Evolutionary conservation across 2,888 invertebrate genomes (phyloP), one percentile per base, ranked within the genome.

Genomic region (Isotomurus palustris): DNA sequence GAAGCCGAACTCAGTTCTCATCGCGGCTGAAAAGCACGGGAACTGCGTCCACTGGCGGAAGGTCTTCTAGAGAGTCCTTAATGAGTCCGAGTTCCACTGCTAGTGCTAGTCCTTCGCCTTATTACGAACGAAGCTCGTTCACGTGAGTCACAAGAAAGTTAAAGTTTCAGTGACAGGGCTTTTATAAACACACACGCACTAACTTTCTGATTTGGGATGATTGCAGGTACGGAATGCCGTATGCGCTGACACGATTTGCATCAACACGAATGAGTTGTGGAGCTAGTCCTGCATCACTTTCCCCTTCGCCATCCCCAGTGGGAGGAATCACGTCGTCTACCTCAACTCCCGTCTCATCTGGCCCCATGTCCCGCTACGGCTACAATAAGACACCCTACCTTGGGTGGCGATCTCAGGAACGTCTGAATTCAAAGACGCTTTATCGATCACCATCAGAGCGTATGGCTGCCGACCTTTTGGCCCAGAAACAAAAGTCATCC

Each of bases 321-420:
- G 67, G 66, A 19, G 69, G 69, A 35, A 58, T 66, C 21, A 64
- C 62, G 35, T 60, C 60, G 10, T 61, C 63, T 14, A 62, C 64
- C 8, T 63, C 66, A 10, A 66, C 69, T 53, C 68, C 68, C 19
- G 66, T 68, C 27, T 62, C 67, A 17, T 67, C 69, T 29, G 66
- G 66, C 35, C 69, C 69, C 32, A 43, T 61, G 29, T 61, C 66
- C 32, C 58, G 67, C 22, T 62, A 66, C 38, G 59, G 62, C 22
- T 89, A 87, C 74, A 87, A 88, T 69, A 82, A 91, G 36, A 88
- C 89, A 75, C 91, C 91, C 1, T 92, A 92, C 77, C 81, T 92
- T 62, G 91, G 91, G 50, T 92, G 91, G 92, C 81, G 91, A 71
- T 82, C 82, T 2, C 85, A 91, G 76, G 91, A 91, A 76, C 82